Evolutionary conservation across 2,113 vertebrate species (phyloP).

Genomic region (Condylura cristata): DNA sequence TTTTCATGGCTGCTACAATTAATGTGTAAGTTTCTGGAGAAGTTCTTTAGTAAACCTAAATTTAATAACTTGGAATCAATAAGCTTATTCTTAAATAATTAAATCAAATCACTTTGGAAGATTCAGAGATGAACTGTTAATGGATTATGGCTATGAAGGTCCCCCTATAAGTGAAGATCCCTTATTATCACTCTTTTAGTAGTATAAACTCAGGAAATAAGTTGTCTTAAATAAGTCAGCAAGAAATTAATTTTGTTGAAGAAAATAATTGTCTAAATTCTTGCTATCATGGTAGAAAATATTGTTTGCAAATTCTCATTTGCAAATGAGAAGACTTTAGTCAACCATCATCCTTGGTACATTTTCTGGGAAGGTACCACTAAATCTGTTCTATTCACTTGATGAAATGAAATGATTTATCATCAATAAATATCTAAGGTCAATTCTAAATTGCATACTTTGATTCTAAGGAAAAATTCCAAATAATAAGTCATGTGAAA

Average conservation of each 20-base stretch:
- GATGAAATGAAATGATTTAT: background rate
- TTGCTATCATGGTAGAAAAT: background rate
- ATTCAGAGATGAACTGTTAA: background rate
- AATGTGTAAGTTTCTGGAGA: background rate
- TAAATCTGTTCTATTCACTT: background rate
- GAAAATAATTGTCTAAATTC: background rate
- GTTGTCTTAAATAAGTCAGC: background rate
- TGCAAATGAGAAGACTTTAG: background rate
- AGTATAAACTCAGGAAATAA: background rate
- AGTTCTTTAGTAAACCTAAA: background rate
- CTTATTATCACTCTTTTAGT: background rate
- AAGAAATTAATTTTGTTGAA: background rate
- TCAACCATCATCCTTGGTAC: background rate
- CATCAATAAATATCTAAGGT: background rate
- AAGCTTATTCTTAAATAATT: background rate
- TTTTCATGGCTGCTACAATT: background rate
- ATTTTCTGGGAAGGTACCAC: background rate
- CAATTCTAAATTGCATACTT: background rate
- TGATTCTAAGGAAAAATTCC: background rate
- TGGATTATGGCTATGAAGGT: background rate
- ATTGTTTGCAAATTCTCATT: background rate
- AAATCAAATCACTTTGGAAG: background rate
- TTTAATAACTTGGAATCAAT: background rate
- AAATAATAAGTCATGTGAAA: background rate
- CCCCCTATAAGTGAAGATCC: background rate